Evolutionary conservation across 2,113 vertebrate species (phyloP), one percentile per base, ranked within the genome.

Genomic region (Halichoeres trimaculatus): DNA sequence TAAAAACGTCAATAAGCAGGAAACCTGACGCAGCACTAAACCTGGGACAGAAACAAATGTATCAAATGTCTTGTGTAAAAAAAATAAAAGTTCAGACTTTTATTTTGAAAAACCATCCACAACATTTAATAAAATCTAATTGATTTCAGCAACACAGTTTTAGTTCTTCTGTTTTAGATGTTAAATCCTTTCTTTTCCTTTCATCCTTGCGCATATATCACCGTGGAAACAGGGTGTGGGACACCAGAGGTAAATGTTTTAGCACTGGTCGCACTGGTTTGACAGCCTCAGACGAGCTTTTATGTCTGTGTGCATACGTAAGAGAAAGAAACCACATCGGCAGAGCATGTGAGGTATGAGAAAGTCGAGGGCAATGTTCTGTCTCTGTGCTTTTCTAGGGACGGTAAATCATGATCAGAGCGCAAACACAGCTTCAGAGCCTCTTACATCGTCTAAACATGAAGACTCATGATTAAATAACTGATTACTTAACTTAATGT

Each of bases 241-340:
- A 47, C 30, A 23, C 43, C 23, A 34, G 10, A 63, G 38, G 45
- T 38, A 71, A 83, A 66, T 64, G 26, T 81, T 76, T 58, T 1
- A 14, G 13, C 24, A 48, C 88, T n/a, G n/a, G 89, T 85, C n/a
- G 3, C 57, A 90, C 90, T 38, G 80, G 90, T 91, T 68, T 2
- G 66, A 80, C 73, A 0, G 47, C 57, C 22, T 66, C 60, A 56
- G 60, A 41, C 24, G 0, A 1, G 51, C 17, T 48, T 48, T 48
- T n/a, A 20, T 10, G 68, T 51, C 23, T 20, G 1, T 57, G 12
- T 45, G 17, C n/a, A 0, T 3, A 30, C 19, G 50, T 40, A 40
- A 73, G 40, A 23, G 62, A 52, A 74, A 73, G 26, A 74, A 81
- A 70, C 9, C 1, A 3, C 17, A 4, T 8, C 1, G 0, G 20